A percentile compares a stretch with the other conserved stretches of the same genome.
Evolutionary conservation across 1,140 invertebrate species (phyloP).

Genomic region (Samia ricini): DNA sequence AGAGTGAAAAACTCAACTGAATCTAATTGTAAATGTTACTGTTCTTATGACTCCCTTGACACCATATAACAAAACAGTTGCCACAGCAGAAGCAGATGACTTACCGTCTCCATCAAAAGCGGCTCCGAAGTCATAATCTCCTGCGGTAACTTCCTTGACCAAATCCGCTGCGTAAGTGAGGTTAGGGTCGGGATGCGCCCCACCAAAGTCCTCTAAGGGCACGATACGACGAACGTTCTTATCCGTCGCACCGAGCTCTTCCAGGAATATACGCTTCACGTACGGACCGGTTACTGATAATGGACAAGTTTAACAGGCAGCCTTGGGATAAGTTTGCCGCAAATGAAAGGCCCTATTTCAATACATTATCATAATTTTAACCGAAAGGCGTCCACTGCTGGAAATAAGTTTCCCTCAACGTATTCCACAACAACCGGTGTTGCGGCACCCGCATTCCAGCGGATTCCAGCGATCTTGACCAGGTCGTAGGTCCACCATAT

Average conservation of each 20-base stretch:
- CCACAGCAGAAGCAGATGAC: no score
- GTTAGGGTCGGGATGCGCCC: conserved; percentile 98
- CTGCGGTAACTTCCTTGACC: conserved; percentile 85
- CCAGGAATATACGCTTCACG: conserved; percentile 91
- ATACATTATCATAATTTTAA: no score
- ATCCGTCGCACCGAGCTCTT: conserved; percentile 88
- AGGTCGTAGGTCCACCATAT: no score
- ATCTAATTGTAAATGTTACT: no score
- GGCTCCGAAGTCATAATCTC: conserved; percentile 95
- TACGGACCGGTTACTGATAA: conserved; percentile 96
- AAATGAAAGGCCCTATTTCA: conserved; percentile 17
- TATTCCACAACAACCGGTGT: no score
- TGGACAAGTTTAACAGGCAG: neutral
- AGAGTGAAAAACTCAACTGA: no score
- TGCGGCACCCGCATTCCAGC: no score
- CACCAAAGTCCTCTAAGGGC: conserved; percentile 96
- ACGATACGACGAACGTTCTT: conserved; percentile 85
- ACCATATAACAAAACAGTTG: no score
- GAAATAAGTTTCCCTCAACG: no score
- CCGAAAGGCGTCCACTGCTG: no score
- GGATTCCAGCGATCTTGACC: no score
- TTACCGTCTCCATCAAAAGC: conserved; percentile 98
- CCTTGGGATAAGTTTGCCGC: neutral
- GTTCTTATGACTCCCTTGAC: no score
- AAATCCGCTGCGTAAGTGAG: conserved; percentile 96